phyloP scores from a whole-genome alignment of 2,797 vertebrate genomes.

The Chelidonichthys spinosus region DNA sequence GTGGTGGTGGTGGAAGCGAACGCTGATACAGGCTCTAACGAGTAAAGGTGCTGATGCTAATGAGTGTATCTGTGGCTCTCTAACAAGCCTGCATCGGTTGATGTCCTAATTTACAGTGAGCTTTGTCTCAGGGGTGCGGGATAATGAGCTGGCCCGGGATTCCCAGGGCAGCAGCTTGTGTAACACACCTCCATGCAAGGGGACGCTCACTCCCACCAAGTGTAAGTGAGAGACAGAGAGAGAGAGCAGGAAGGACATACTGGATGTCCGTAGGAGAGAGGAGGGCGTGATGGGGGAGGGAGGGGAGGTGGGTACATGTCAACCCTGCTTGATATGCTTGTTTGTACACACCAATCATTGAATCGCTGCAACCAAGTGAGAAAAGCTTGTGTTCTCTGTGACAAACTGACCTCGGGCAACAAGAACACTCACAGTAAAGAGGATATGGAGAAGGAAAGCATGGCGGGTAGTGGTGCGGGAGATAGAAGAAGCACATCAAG shows the following conservation, averaged over 20 bases:
- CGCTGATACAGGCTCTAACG: constrained; percentile 68
- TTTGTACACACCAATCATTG: constrained; percentile 81
- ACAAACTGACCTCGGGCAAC: constrained; percentile 79
- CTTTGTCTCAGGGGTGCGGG: constrained; percentile 76
- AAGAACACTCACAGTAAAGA: constrained; percentile 64
- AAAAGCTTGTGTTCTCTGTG: constrained; percentile 80
- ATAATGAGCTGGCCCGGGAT: constrained; percentile 80
- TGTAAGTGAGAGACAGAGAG: constrained; percentile 16
- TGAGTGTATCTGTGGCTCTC: constrained; percentile 74
- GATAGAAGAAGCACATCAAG: constrained; percentile 35
- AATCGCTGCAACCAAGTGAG: constrained; percentile 78
- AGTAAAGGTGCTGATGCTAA: constrained; percentile 82
- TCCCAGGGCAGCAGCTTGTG: constrained; percentile 80
- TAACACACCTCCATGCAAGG: constrained; percentile 73
- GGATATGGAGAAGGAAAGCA: constrained; percentile 66
- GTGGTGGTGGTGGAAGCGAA: constrained; percentile 52
- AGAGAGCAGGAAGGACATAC: constrained; percentile 54
- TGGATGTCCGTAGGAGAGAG: constrained; percentile 50
- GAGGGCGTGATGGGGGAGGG: constrained; percentile 21
- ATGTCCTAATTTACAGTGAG: constrained; percentile 79
- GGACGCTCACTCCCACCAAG: constrained; percentile 56
- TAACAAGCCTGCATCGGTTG: constrained; percentile 74
- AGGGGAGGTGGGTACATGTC: constrained; percentile 64
- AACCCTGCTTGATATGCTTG: constrained; percentile 73
- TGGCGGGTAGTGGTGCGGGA: constrained; percentile 22